Evolutionary conservation across 2,797 vertebrate species (phyloP).

Genomic region (Sebastes matsubarae): DNA sequence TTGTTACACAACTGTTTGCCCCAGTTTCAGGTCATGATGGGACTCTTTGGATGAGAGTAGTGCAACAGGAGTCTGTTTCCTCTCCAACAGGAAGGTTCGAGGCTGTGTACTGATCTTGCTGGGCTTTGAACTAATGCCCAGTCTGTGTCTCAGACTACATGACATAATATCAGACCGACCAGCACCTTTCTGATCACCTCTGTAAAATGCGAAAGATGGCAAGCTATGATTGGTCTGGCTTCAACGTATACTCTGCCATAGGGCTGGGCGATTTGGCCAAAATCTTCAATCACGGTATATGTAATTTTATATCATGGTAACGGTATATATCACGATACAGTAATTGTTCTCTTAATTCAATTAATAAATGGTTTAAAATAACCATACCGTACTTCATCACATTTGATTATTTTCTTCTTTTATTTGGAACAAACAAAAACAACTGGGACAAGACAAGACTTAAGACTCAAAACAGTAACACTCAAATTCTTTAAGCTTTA

Average conservation of each 20-base stretch:
- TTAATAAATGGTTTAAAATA: too few relatives aligned
- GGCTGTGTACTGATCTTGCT: neutral
- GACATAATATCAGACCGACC: neutral
- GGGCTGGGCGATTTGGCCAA: too few relatives aligned
- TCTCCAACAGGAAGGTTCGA: neutral
- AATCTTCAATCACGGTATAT: too few relatives aligned
- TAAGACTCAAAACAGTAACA: too few relatives aligned
- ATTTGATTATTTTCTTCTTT: too few relatives aligned
- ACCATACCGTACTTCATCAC: too few relatives aligned
- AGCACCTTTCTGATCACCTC: neutral
- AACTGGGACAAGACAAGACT: too few relatives aligned
- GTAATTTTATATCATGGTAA: too few relatives aligned
- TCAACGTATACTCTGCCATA: neutral
- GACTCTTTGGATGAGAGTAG: constrained; percentile 1
- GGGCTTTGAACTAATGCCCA: neutral
- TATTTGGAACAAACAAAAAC: too few relatives aligned
- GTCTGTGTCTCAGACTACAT: neutral
- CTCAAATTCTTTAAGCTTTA: too few relatives aligned
- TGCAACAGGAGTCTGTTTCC: neutral
- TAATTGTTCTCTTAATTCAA: too few relatives aligned
- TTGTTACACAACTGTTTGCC: constrained; percentile 40
- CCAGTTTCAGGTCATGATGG: constrained; percentile 27
- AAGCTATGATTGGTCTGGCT: neutral
- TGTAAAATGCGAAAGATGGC: neutral
- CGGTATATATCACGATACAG: too few relatives aligned